Conservation (phyloP, 2,113 vertebrate species). For the Toxotes chatareus region DNA sequence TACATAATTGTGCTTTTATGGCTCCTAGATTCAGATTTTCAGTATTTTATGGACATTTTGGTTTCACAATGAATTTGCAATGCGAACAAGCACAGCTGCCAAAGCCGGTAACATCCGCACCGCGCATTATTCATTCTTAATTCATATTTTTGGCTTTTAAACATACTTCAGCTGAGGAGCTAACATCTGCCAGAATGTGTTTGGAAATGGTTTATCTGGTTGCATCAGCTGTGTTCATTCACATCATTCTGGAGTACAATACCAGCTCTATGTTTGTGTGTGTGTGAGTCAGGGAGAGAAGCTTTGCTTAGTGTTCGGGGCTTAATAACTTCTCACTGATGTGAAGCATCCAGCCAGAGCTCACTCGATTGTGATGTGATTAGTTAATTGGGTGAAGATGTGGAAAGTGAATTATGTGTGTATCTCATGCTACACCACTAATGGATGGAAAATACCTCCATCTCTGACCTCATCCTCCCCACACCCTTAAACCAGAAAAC, state of each 20-base stretch:
- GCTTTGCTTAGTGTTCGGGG: slow-evolving; percentile 27
- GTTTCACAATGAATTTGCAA: neutral
- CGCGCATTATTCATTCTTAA: neutral
- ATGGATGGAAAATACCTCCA: slow-evolving; percentile 81
- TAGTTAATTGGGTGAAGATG: slow-evolving; percentile 82
- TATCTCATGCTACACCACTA: slow-evolving; percentile 78
- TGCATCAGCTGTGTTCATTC: slow-evolving; percentile 47
- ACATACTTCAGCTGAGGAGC: neutral
- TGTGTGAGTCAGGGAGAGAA: neutral
- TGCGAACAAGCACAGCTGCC: neutral
- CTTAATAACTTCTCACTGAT: slow-evolving; percentile 52
- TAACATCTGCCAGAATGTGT: neutral
- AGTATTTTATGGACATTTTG: neutral
- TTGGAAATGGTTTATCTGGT: slow-evolving; percentile 22
- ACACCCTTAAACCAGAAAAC: slow-evolving; percentile 72
- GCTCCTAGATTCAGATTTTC: neutral
- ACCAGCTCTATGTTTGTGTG: neutral
- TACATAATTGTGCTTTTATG: neutral
- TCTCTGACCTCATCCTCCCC: slow-evolving; percentile 69
- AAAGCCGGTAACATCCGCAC: neutral
- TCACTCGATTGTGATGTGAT: slow-evolving; percentile 75
- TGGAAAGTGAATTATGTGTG: slow-evolving; percentile 78
- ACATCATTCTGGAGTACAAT: neutral
- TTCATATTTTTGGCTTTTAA: slow-evolving; percentile 13
- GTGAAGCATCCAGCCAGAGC: slow-evolving; percentile 60